Base-by-base conservation (phyloP, 2,797 vertebrate genomes). In the Lepidocolaptes lacrymiger region DNA sequence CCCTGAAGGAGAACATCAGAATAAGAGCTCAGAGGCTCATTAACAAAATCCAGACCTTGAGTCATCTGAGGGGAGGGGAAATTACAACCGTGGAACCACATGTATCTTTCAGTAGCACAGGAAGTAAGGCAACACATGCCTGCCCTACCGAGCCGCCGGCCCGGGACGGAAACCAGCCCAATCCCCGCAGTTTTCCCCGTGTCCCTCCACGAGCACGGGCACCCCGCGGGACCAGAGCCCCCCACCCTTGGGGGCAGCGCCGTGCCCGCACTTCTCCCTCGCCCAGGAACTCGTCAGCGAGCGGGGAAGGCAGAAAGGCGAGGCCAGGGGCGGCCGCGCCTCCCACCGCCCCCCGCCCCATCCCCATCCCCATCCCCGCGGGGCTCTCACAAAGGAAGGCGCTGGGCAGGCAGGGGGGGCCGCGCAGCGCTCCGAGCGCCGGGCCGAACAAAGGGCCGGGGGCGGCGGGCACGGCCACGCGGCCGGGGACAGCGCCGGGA, bases 11-110 rank as follows among this genome's bases (percentile, higher is more conserved):
- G 56, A 85, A 7, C 9, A 89, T 37, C 44, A 46, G 37, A 64
- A 15, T 2, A 37, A 71, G 52, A 34, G 84, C 90, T 94, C n/a
- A 36, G 24, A 63, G 78, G 52, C 75, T 82, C 68, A 89, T 92
- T 87, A 96, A 94, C 91, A 93, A 89, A 94, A 93, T 82, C 66
- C 67, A 91, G 81, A 96, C 88, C 78, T 88, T 95, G 97, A 97
- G 95, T 96, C 96, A 97, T 87, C 81, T 24, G 56, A 92, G 91
- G 75, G 84, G 86, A 95, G 56, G 75, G 89, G 92, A 94, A 92
- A 68, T 89, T 94, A 81, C 87, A 72, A 63, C 86, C 15, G 87
- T 51, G 79, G 94, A 83, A 75, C 83, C 96, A 88, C 96, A 95
- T 88, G 96, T 46, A 74, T 88, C 66, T 92, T 54, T 56, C 88